Evolutionary conservation across 2,888 invertebrate species (phyloP).

Genomic region (Steinernema scapterisci): DNA sequence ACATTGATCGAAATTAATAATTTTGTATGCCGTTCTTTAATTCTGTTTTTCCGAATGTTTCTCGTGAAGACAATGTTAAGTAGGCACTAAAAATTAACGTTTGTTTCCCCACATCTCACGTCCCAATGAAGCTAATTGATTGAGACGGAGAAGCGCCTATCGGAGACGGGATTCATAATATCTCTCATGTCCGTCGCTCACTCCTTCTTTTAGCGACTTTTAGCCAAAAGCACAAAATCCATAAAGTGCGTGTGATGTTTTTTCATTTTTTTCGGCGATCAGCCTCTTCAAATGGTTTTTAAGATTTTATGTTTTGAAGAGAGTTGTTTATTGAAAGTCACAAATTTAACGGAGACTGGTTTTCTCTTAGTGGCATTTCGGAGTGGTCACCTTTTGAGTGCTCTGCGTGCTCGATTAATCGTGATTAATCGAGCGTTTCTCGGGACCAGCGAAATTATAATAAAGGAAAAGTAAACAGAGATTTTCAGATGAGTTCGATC

Average conservation of each 20-base stretch:
- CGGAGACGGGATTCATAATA: slow-evolving; percentile 20
- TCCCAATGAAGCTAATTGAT: slow-evolving; percentile 27
- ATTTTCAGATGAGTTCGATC: background rate
- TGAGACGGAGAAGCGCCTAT: slow-evolving; percentile 15
- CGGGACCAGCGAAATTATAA: background rate
- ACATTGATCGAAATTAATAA: too few relatives aligned
- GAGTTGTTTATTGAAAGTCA: too few relatives aligned
- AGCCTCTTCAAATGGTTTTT: background rate
- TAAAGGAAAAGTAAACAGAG: background rate
- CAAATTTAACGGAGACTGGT: too few relatives aligned
- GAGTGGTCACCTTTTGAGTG: too few relatives aligned
- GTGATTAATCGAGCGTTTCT: slow-evolving; percentile 17
- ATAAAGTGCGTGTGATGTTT: slow-evolving; percentile 18
- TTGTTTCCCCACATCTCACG: background rate
- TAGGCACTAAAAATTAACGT: background rate
- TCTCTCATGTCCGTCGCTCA: background rate
- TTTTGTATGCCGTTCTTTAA: too few relatives aligned
- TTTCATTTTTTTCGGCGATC: slow-evolving; percentile 13
- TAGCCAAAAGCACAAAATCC: slow-evolving; percentile 29
- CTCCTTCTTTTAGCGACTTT: slow-evolving; percentile 14
- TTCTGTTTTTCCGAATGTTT: too few relatives aligned
- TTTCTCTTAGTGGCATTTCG: too few relatives aligned
- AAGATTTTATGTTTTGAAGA: too few relatives aligned
- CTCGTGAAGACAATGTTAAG: too few relatives aligned
- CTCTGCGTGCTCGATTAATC: too few relatives aligned